Evolutionary conservation across 2,888 invertebrate species (phyloP).

Genomic region (Lasioglossum figueresi): DNA sequence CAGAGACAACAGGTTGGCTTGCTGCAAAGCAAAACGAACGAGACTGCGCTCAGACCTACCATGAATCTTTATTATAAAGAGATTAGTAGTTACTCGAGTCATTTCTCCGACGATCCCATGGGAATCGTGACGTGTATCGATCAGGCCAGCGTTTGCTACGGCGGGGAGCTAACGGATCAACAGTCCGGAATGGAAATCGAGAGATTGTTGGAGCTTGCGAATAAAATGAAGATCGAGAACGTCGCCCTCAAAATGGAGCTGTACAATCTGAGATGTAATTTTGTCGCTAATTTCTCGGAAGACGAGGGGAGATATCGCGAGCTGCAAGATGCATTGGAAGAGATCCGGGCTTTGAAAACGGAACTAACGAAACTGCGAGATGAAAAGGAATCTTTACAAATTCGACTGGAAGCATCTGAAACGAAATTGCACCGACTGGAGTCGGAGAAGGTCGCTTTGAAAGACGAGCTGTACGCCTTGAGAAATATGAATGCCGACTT

Average conservation of each 20-base stretch:
- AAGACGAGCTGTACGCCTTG: slow-evolving; percentile 67
- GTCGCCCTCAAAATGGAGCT: slow-evolving; percentile 51
- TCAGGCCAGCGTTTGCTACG: not conserved
- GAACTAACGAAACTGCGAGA: slow-evolving; percentile 66
- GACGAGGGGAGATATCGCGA: slow-evolving; percentile 40
- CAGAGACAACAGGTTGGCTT: slow-evolving; percentile 12
- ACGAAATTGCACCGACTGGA: slow-evolving; percentile 57
- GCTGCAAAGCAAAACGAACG: not conserved
- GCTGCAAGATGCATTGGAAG: slow-evolving; percentile 50
- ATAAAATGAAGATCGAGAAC: slow-evolving; percentile 48
- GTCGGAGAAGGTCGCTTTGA: slow-evolving; percentile 68
- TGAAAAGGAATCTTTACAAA: slow-evolving; percentile 60
- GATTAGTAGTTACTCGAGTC: slow-evolving; percentile 13
- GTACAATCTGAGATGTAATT: slow-evolving; percentile 46
- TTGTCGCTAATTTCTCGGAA: slow-evolving; percentile 44
- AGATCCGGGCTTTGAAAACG: slow-evolving; percentile 66
- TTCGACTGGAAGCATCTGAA: slow-evolving; percentile 53
- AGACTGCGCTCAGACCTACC: not conserved
- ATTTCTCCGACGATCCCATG: not conserved
- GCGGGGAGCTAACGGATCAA: not conserved
- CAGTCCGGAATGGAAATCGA: not conserved
- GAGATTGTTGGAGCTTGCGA: slow-evolving; percentile 17
- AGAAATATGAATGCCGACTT: slow-evolving; percentile 59
- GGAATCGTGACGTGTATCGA: slow-evolving; percentile 1
- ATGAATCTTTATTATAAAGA: slow-evolving; percentile 40